Conservation (phyloP, 2,888 invertebrate species). For the Tubulanus polymorphus region DNA sequence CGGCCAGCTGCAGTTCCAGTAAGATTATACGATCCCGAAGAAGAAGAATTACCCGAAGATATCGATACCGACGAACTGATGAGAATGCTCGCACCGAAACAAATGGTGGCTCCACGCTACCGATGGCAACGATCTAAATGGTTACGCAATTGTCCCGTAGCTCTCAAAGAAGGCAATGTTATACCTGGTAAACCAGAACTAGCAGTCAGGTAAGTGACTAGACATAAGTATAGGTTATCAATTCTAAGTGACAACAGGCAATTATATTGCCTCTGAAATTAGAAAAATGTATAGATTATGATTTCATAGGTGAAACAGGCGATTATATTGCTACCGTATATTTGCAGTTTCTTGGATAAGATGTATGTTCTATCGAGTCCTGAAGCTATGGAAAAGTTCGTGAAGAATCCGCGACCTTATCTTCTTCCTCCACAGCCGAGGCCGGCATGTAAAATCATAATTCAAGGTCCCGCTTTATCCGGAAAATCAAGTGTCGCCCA, state of each 20-base stretch:
- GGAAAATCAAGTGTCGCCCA: conserved; percentile 49
- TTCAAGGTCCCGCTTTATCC: conserved; percentile 44
- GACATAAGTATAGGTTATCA: no score
- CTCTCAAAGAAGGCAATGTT: conserved; percentile 48
- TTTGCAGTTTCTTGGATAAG: conserved; percentile 51
- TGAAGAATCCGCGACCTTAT: conserved; percentile 52
- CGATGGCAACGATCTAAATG: conserved; percentile 49
- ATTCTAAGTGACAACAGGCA: no score
- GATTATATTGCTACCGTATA: conserved; percentile 1
- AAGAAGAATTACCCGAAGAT: conserved; percentile 48
- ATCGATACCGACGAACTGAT: conserved; percentile 50
- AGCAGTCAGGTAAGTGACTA: conserved; percentile 48
- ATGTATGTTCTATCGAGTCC: conserved; percentile 49
- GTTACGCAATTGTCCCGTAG: conserved; percentile 50
- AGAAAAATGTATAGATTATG: background rate
- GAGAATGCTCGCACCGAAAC: conserved; percentile 38
- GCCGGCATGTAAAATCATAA: conserved; percentile 48
- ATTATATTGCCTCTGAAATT: no score
- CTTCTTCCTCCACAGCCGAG: conserved; percentile 49
- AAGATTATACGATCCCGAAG: conserved; percentile 45
- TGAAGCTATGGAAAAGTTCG: conserved; percentile 48
- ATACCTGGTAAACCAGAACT: conserved; percentile 48
- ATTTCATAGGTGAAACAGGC: background rate
- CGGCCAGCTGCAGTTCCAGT: conserved; percentile 45
- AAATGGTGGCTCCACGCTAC: conserved; percentile 46